These are phyloP conservation scores for Connochaetes taurinus DNA, from an alignment of 2,113 vertebrate genomes.

Conservation along the genomic window DNA sequence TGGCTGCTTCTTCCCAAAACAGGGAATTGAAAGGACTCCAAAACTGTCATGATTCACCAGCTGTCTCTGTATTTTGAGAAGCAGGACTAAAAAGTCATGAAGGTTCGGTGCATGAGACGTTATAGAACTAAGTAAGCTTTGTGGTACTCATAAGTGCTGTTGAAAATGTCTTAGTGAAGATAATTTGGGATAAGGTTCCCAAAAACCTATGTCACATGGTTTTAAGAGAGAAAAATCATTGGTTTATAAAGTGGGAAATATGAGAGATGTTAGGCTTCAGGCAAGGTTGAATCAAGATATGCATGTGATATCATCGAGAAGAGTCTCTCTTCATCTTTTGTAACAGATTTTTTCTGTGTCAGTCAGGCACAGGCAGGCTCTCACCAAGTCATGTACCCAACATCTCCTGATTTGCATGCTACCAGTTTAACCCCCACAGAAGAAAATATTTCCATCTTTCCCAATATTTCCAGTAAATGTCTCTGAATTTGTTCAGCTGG, in stretches of 20 bases:
- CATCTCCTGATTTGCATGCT: neutral
- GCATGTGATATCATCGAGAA: no score
- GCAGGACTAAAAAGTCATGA: neutral
- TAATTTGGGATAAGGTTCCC: neutral
- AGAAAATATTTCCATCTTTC: neutral
- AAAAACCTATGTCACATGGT: neutral
- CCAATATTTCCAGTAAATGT: neutral
- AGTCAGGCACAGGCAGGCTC: neutral
- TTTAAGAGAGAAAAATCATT: neutral
- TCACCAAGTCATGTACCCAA: neutral
- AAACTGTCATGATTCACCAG: neutral
- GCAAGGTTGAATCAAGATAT: neutral
- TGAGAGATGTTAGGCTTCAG: neutral
- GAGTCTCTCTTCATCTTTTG: no score
- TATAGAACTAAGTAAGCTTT: neutral
- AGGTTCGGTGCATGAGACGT: neutral
- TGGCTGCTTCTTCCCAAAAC: neutral
- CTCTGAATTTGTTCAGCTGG: neutral
- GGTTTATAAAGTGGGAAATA: neutral
- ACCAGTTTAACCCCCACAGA: neutral
- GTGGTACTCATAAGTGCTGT: neutral
- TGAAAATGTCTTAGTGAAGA: neutral
- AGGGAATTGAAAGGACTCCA: neutral
- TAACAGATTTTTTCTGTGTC: neutral
- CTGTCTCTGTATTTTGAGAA: slow-evolving; percentile 1